Base-by-base conservation (phyloP, 37 sponge, comb jelly and placozoan genomes). In the Aphrocallistes beatrix region DNA sequence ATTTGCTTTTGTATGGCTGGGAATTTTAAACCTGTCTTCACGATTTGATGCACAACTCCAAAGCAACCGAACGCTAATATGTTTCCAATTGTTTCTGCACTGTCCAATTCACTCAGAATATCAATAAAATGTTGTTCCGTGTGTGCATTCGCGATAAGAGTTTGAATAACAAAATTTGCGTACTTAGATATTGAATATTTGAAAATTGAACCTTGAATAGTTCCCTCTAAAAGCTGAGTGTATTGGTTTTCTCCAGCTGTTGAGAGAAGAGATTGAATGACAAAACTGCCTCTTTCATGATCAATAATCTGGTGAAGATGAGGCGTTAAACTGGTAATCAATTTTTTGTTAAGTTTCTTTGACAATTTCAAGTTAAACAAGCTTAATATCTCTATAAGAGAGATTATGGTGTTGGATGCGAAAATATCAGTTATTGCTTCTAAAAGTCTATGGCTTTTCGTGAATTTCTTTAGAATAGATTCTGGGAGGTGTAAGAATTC, bases 121-220 rank as follows among this genome's bases (percentile, higher is more conserved):
- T 60, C 25, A 60, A 32, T 13, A 60, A 60, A 60, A 60, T 60
- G 75, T 28, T 60, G 28, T 30, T 60, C 75, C 10, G 75, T 60
- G 75, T 60, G 75, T 25, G 3, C n/a, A 60, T 60, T 60, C 75
- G 75, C 75, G 75, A 60, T 60, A 25, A 60, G n/a, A 60, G 75
- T 60, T 30, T 60, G 75, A 30, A 60, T 60, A 19, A 30, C 75
- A 60, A 25, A 60, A 13, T 60, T 60, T 6, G 75, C 75, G n/a
- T 60, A 30, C 8, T 60, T 60, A 60, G 1, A 3, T 19, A 30
- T 60, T 60, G 75, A 19, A 28, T 60, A 60, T 19, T 3, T 60
- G n/a, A 32, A 60, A 25, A 60, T 60, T 3, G 75, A 60, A 13
- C 75, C 75, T 13, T 60, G 25, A 60, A 28, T 8, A 30, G 3